A percentile compares a stretch with the other conserved stretches of the same genome.
These are phyloP conservation scores for Oncorhynchus masou DNA, from an alignment of 2,113 vertebrate species.

Conservation along the genomic window DNA sequence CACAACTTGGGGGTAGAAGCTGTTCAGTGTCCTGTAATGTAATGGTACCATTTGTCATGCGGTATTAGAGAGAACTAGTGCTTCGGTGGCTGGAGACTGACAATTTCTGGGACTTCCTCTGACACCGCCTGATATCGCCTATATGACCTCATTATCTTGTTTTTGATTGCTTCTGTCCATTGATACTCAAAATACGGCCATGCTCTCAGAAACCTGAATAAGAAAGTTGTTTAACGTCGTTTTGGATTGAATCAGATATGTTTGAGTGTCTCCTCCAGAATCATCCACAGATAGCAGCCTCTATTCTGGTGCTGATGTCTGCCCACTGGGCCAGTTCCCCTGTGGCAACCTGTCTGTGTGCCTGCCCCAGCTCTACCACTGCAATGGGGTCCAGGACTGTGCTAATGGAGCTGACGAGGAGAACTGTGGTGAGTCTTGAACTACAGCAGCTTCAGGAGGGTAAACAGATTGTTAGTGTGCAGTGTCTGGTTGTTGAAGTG, in stretches of 20 bases:
- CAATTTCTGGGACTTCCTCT: no score
- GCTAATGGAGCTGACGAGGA: slow-evolving; percentile 71
- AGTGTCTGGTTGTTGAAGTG: neutral
- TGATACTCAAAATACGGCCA: neutral
- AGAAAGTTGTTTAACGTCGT: neutral
- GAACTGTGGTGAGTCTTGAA: slow-evolving; percentile 65
- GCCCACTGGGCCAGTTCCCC: slow-evolving; percentile 72
- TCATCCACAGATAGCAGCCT: neutral
- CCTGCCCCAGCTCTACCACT: slow-evolving; percentile 70
- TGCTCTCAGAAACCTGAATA: neutral
- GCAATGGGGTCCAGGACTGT: slow-evolving; percentile 68
- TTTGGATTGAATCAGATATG: slow-evolving; percentile 9
- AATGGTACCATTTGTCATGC: no score
- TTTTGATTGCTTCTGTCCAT: neutral
- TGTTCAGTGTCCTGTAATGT: no score
- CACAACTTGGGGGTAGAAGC: no score
- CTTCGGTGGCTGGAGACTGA: no score
- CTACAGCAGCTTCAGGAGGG: neutral
- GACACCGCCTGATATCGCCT: neutral
- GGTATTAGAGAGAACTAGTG: no score
- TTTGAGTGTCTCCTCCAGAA: slow-evolving; percentile 22
- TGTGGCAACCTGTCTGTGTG: slow-evolving; percentile 69
- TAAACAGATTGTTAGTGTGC: neutral
- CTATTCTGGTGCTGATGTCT: slow-evolving; percentile 26
- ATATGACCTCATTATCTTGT: neutral